Conservation (phyloP, 2,797 vertebrate species). For the Hemibagrus guttatus region DNA sequence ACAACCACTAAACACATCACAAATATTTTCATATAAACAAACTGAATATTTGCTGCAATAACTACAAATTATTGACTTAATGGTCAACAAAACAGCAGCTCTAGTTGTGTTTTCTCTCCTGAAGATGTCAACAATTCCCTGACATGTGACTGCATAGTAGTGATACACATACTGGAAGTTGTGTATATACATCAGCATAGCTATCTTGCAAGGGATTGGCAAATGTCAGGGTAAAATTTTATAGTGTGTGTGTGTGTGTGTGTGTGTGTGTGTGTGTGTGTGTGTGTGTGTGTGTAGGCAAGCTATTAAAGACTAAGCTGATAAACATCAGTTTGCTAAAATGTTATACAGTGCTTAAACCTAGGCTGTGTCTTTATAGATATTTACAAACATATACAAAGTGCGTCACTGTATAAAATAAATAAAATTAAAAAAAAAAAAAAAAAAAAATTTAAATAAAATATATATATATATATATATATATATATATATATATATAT, state of each 20-base stretch:
- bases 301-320: background rate
- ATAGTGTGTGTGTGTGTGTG: background rate
- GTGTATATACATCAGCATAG: background rate
- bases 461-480: too few relatives aligned
- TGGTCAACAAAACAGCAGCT: background rate
- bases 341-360: background rate
- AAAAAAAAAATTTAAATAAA: too few relatives aligned
- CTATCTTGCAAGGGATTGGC: background rate
- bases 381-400: background rate
- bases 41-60: background rate
- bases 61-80: background rate
- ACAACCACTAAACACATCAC: background rate
- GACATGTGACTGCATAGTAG: background rate
- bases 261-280: slow-evolving; percentile 7
- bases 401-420: background rate
- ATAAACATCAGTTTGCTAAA: background rate
- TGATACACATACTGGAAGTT: background rate
- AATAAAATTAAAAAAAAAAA: too few relatives aligned
- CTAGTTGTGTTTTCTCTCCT: background rate
- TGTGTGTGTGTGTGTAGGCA: background rate
- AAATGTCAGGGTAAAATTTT: background rate
- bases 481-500: too few relatives aligned
- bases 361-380: background rate
- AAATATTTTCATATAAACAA: background rate
- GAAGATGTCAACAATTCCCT: background rate